Evolutionary conservation across 2,888 invertebrate species (phyloP).

Genomic region (Trissolcus japonicus): DNA sequence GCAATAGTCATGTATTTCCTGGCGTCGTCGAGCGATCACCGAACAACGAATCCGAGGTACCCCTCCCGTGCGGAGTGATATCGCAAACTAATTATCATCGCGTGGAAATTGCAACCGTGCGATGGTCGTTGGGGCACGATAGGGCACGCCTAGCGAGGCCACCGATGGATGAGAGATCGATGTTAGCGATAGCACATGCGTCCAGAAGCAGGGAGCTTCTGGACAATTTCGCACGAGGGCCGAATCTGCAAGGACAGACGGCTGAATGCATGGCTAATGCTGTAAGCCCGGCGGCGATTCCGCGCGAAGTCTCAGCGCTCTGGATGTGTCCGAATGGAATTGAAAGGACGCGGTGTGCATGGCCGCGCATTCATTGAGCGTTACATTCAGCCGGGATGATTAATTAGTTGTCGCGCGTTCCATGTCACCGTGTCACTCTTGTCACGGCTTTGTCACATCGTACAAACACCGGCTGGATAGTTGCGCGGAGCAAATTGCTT

Average conservation of each 20-base stretch:
- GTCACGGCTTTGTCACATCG: conserved; percentile 75
- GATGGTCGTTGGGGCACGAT: conserved; percentile 44
- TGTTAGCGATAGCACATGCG: conserved; percentile 3
- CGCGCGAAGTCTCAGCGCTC: conserved; percentile 38
- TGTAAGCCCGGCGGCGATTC: conserved; percentile 49
- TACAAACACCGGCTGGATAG: conserved; percentile 67
- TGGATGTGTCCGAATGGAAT: conserved; percentile 57
- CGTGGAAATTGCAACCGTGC: conserved; percentile 30
- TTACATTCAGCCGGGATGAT: conserved; percentile 69
- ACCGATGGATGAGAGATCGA: conserved; percentile 34
- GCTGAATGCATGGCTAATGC: conserved; percentile 63
- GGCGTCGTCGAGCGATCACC: conserved; percentile 6
- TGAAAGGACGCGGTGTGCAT: conserved; percentile 65
- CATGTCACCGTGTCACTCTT: conserved; percentile 75
- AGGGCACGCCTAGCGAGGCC: conserved; percentile 26
- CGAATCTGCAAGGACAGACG: conserved; percentile 61
- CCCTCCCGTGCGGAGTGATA: conserved; percentile 26
- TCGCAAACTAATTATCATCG: conserved; percentile 47
- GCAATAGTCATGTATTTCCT: conserved; percentile 46
- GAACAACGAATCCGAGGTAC: conserved; percentile 10
- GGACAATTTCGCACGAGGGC: conserved; percentile 58
- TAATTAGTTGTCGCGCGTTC: conserved; percentile 75
- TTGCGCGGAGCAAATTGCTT: conserved; percentile 73
- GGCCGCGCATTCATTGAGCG: conserved; percentile 69
- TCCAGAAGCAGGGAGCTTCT: conserved; percentile 3